These are phyloP conservation scores for Drosophila nannoptera DNA, from an alignment of 1,140 invertebrate genomes.

Conservation along the genomic window DNA sequence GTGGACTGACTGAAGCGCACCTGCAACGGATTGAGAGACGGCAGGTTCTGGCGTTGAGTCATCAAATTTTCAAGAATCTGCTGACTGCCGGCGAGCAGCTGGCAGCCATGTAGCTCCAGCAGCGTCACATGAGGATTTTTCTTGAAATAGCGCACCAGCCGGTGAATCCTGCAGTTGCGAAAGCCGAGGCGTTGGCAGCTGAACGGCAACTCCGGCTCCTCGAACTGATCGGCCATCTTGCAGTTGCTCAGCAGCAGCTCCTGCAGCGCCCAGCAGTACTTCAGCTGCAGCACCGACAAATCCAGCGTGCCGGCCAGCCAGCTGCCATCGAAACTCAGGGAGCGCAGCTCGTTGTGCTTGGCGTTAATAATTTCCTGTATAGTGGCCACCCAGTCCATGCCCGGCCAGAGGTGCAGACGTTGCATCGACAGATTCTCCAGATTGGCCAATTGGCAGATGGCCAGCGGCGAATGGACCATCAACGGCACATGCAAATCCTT, in stretches of 20 bases:
- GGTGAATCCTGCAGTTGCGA: slow-evolving; percentile 22
- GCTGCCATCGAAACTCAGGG: slow-evolving; percentile 42
- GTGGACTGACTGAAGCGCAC: slow-evolving; percentile 28
- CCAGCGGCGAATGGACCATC: slow-evolving; percentile 6
- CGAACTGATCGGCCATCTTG: slow-evolving; percentile 8
- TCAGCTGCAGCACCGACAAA: slow-evolving; percentile 28
- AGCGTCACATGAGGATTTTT: slow-evolving; percentile 8
- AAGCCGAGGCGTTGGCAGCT: slow-evolving; percentile 34
- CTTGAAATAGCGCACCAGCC: background rate
- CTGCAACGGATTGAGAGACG: background rate
- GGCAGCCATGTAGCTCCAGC: slow-evolving; percentile 39
- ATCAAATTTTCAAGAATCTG: slow-evolving; percentile 6
- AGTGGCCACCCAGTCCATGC: slow-evolving; percentile 36
- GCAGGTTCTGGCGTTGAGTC: slow-evolving; percentile 8
- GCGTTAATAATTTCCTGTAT: slow-evolving; percentile 28
- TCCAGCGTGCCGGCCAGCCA: slow-evolving; percentile 29
- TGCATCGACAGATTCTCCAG: slow-evolving; percentile 41
- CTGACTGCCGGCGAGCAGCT: background rate
- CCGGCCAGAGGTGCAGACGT: slow-evolving; percentile 22
- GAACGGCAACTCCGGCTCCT: slow-evolving; percentile 20
- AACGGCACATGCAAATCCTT: slow-evolving; percentile 37
- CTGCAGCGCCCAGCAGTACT: slow-evolving; percentile 37
- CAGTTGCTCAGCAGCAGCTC: slow-evolving; percentile 49
- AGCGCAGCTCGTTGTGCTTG: slow-evolving; percentile 32
- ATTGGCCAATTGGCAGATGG: slow-evolving; percentile 20